Evolutionary conservation across 2,113 vertebrate genomes (phyloP).

Genomic region (Merops nubicus): DNA sequence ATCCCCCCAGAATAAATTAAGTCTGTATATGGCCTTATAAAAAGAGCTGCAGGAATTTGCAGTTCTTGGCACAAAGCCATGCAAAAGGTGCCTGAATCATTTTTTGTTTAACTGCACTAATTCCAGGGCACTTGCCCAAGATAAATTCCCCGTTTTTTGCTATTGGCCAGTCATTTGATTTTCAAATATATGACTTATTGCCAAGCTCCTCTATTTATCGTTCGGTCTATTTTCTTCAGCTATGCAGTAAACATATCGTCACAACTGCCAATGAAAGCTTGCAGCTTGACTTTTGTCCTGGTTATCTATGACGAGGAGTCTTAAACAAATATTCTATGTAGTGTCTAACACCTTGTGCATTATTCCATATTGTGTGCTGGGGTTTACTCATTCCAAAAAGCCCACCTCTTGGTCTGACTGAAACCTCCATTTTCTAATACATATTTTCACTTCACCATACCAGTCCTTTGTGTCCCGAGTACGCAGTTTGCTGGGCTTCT

Average conservation of each 20-base stretch:
- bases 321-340: background rate
- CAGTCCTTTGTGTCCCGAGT: background rate
- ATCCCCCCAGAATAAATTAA: conserved; percentile 6
- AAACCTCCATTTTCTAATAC: background rate
- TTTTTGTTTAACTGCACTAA: background rate
- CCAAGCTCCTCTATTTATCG: background rate
- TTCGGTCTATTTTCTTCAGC: background rate
- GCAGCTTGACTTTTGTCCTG: background rate
- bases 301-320: background rate
- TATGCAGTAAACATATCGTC: background rate
- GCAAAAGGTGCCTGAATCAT: background rate
- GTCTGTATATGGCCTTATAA: background rate
- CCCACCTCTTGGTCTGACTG: background rate
- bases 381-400: background rate
- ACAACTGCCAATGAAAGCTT: background rate
- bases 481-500: background rate
- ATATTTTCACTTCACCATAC: background rate
- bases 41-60: background rate
- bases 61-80: background rate
- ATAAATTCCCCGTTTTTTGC: background rate
- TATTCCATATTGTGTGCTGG: background rate
- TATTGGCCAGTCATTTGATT: background rate
- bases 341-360: background rate
- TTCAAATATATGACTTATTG: background rate
- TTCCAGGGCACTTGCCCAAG: background rate